phyloP scores from a whole-genome alignment of 2,888 invertebrate species.

The Pilophorus perplexus region DNA sequence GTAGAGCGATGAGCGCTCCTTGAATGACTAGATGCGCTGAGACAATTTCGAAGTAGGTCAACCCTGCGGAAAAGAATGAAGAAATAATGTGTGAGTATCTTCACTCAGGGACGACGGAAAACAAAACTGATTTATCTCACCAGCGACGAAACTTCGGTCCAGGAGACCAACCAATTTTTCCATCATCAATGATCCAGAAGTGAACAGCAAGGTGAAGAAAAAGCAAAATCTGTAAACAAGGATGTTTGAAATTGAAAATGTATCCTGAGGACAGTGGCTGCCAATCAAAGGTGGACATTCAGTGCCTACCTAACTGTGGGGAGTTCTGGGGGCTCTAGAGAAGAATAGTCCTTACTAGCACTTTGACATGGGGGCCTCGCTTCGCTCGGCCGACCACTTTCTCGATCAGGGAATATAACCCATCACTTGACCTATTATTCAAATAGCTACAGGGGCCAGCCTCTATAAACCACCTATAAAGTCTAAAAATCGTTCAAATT shows the following conservation, averaged over 20 bases:
- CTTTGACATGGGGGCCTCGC: not conserved
- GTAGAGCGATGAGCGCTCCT: constrained; percentile 48
- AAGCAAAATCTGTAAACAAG: constrained; percentile 49
- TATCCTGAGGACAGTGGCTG: not conserved
- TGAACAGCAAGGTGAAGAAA: constrained; percentile 50
- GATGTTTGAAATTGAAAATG: not conserved
- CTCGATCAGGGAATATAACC: too few relatives aligned
- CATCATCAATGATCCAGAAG: constrained; percentile 50
- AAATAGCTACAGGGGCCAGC: not conserved
- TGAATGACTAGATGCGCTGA: constrained; percentile 49
- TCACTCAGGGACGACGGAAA: not conserved
- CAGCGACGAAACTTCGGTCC: constrained; percentile 50
- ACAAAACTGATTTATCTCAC: constrained; percentile 42
- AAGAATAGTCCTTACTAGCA: too few relatives aligned
- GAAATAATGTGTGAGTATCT: not conserved
- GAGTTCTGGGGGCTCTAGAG: too few relatives aligned
- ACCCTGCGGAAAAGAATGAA: constrained; percentile 47
- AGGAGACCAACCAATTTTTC: constrained; percentile 50
- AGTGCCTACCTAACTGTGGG: too few relatives aligned
- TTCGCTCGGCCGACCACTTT: not conserved
- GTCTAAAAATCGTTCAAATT: too few relatives aligned
- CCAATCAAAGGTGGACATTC: not conserved
- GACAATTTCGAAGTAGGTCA: constrained; percentile 49
- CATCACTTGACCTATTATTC: too few relatives aligned
- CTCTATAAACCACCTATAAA: too few relatives aligned